These are phyloP conservation scores for Rhagoletis pomonella DNA, from an alignment of 1,140 invertebrate species.

Conservation along the genomic window DNA sequence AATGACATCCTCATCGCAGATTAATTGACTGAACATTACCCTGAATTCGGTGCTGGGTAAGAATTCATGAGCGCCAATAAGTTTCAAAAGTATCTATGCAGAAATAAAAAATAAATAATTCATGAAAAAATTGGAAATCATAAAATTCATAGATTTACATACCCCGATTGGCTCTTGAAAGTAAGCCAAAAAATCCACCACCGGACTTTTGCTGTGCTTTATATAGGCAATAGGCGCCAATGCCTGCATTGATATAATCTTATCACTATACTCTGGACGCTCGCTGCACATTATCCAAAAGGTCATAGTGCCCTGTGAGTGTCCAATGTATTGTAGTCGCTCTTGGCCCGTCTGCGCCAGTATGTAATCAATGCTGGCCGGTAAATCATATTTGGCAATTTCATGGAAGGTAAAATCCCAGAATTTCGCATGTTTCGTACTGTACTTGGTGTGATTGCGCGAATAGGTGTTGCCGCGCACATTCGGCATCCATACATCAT, in stretches of 20 bases:
- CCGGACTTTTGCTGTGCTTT: slow-evolving; percentile 70
- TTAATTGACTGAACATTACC: slow-evolving; percentile 68
- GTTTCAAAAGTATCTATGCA: slow-evolving; percentile 64
- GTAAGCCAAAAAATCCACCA: slow-evolving; percentile 69
- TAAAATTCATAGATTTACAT: slow-evolving; percentile 59
- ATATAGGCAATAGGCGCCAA: slow-evolving; percentile 79
- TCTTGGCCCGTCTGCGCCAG: slow-evolving; percentile 73
- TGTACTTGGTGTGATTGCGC: slow-evolving; percentile 72
- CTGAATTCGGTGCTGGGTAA: slow-evolving; percentile 75
- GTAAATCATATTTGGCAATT: slow-evolving; percentile 78
- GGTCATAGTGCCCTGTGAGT: slow-evolving; percentile 80
- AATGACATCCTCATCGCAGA: slow-evolving; percentile 74
- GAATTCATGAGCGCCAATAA: slow-evolving; percentile 78
- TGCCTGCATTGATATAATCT: slow-evolving; percentile 78
- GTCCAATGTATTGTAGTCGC: slow-evolving; percentile 79
- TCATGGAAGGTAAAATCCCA: slow-evolving; percentile 80
- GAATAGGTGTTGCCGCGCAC: slow-evolving; percentile 71
- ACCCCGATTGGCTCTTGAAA: slow-evolving; percentile 68
- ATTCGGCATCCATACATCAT: slow-evolving; percentile 81
- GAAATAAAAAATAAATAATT: not conserved
- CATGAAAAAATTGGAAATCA: not conserved
- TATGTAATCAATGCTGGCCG: slow-evolving; percentile 78
- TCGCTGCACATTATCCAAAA: slow-evolving; percentile 81
- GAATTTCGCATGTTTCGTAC: slow-evolving; percentile 74
- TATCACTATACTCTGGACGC: slow-evolving; percentile 80